phyloP scores from a whole-genome alignment of 2,113 vertebrate genomes.

The Pristiophorus japonicus region DNA sequence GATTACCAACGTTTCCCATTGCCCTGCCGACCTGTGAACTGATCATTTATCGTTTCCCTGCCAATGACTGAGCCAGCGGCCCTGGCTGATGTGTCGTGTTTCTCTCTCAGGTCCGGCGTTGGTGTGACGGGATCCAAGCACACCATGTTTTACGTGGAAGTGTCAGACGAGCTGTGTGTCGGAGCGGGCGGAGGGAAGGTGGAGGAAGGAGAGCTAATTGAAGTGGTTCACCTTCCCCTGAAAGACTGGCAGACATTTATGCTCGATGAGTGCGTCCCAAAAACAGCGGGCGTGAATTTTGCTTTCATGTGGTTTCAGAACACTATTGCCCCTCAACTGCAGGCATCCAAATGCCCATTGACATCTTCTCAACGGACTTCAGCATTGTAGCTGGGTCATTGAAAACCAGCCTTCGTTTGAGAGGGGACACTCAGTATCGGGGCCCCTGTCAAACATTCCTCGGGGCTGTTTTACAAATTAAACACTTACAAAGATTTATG shows the following conservation, averaged over 20 bases:
- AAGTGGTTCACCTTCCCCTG: slow-evolving; percentile 78
- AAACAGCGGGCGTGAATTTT: slow-evolving; percentile 78
- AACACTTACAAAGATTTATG: background rate
- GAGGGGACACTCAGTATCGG: background rate
- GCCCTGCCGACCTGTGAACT: background rate
- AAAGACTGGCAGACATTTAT: slow-evolving; percentile 79
- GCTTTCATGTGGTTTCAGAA: slow-evolving; percentile 83
- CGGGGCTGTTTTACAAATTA: background rate
- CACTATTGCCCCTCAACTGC: slow-evolving; percentile 66
- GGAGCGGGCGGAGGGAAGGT: slow-evolving; percentile 68
- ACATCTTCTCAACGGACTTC: background rate
- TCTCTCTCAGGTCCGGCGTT: slow-evolving; percentile 66
- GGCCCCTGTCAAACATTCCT: background rate
- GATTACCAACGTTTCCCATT: background rate
- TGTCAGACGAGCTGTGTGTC: slow-evolving; percentile 72
- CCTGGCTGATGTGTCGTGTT: background rate
- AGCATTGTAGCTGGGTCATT: background rate
- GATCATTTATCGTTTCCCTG: background rate
- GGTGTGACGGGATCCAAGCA: slow-evolving; percentile 74
- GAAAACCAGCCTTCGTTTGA: background rate
- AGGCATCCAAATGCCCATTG: background rate
- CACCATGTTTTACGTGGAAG: slow-evolving; percentile 81
- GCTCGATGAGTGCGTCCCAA: slow-evolving; percentile 71
- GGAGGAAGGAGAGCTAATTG: slow-evolving; percentile 76
- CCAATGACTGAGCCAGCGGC: background rate